Conservation (phyloP, 2,113 vertebrate genomes). For the Delphinus delphis region DNA sequence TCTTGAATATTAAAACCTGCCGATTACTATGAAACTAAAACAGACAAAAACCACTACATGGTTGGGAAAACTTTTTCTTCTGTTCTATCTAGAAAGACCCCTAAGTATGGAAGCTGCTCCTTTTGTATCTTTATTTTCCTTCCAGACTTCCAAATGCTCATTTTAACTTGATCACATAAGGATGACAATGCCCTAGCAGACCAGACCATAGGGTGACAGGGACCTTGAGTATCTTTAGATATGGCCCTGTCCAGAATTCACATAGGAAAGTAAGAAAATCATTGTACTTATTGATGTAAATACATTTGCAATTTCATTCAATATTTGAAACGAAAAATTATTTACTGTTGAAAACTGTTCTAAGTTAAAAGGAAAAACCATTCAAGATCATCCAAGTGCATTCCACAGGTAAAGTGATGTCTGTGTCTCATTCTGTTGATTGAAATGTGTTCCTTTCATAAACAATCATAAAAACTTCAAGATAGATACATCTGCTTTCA, state of each 20-base stretch:
- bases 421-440: neutral
- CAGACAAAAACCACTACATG: neutral
- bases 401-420: neutral
- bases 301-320: neutral
- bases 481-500: neutral
- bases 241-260: neutral
- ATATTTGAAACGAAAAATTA: neutral
- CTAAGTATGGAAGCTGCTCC: neutral
- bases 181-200: neutral
- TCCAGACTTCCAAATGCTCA: neutral
- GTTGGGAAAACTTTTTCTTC: neutral
- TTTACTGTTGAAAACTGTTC: neutral
- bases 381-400: neutral
- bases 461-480: slow-evolving; percentile 34
- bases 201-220: neutral
- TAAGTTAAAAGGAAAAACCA: neutral
- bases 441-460: slow-evolving; percentile 19
- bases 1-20: slow-evolving; percentile 69
- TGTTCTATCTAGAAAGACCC: neutral
- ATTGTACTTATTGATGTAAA: neutral
- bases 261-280: neutral
- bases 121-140: neutral
- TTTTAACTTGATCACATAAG: neutral
- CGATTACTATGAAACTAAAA: slow-evolving; percentile 63
- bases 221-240: neutral